A percentile compares a stretch with the other conserved stretches of the same genome.
phyloP scores from a whole-genome alignment of 30 jellyfish, hydroid and myxozoan genomes.

The Aurelia sp. region DNA sequence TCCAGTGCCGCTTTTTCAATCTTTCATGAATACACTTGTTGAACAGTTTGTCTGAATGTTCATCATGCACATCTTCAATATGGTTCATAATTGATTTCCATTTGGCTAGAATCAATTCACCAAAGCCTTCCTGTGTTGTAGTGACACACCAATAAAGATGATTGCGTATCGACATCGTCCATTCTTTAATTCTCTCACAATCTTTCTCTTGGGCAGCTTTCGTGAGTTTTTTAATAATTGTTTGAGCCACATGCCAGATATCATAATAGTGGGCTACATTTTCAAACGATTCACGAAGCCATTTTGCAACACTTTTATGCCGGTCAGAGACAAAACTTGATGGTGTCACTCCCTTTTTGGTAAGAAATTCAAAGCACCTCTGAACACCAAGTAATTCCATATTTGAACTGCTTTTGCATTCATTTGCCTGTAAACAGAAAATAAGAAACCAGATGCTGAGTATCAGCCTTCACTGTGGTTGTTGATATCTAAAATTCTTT shows the following conservation, averaged over 20 bases:
- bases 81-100: constrained; percentile 6
- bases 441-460: no score
- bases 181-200: neutral
- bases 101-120: constrained; percentile 2
- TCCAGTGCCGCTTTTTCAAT: no score
- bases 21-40: no score
- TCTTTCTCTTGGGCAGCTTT: constrained; percentile 7
- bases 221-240: constrained; percentile 5
- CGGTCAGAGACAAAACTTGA: constrained; percentile 32
- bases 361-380: neutral
- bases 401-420: neutral
- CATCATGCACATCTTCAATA: no score
- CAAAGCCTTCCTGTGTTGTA: constrained; percentile 1
- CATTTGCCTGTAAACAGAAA: no score
- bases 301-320: constrained; percentile 26
- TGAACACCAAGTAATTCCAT: neutral
- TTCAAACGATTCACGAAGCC: constrained; percentile 31
- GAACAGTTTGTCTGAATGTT: no score
- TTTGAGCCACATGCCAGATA: constrained; percentile 44
- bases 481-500: no score
- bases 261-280: constrained; percentile 16
- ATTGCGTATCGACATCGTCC: neutral
- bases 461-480: no score
- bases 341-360: neutral
- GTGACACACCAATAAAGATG: neutral